Percentiles rank a stretch among this genome's conserved stretches.
These are phyloP conservation scores for Rhizomys pruinosus DNA, from an alignment of 2,113 vertebrate genomes.

Conservation along the genomic window DNA sequence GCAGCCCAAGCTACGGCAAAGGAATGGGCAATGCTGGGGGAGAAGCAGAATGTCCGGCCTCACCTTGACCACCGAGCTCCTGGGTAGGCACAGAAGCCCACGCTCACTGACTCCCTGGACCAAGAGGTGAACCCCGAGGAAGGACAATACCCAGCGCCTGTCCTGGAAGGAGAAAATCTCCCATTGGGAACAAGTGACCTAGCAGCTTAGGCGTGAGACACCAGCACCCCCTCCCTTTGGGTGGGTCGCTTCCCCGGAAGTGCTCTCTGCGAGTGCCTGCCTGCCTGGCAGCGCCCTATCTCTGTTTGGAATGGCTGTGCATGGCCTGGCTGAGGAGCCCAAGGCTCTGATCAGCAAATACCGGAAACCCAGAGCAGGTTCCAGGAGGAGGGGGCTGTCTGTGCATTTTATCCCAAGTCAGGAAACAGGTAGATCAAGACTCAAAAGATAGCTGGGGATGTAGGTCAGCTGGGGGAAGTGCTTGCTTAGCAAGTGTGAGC, in stretches of 20 bases:
- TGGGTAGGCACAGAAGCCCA: neutral
- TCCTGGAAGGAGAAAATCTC: neutral
- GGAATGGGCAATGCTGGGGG: accelerated
- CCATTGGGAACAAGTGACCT: neutral
- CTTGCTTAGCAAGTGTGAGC: neutral
- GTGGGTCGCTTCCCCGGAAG: neutral
- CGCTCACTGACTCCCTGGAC: neutral
- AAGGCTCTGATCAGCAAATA: constrained; percentile 42
- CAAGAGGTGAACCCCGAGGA: neutral
- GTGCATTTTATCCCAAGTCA: neutral
- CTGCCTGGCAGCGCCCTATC: constrained; percentile 35
- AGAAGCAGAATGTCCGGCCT: neutral
- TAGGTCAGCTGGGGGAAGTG: neutral
- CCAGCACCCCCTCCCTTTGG: neutral
- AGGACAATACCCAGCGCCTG: accelerated
- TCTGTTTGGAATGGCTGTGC: constrained; percentile 31
- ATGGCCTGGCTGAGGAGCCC: neutral
- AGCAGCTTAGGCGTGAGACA: neutral
- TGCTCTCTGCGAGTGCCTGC: neutral
- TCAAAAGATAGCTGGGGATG: neutral
- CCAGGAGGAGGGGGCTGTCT: neutral
- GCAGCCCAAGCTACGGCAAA: neutral
- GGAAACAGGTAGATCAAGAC: neutral
- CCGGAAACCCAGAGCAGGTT: constrained; percentile 36
- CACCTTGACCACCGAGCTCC: neutral